Base-by-base conservation (phyloP, 2,113 vertebrate species). In the Cyprinodon brontotheroides region DNA sequence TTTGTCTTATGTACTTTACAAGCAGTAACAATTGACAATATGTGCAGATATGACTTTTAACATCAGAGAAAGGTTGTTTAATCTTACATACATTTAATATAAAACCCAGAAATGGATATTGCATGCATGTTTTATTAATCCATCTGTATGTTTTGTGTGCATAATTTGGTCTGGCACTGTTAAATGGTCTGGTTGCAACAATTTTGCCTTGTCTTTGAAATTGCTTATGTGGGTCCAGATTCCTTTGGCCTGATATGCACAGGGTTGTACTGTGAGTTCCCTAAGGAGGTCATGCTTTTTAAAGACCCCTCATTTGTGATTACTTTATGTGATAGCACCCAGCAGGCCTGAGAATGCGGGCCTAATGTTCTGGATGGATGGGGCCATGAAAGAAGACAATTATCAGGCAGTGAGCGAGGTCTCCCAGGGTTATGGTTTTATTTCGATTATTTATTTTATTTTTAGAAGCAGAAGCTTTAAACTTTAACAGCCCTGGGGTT, bases 361-460 rank as follows among this genome's bases (percentile, higher is more conserved):
- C 82, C 84, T 90, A 91, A 93, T 92, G 92, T 93, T 93, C 91
- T 92, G 92, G 90, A 93, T 93, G 90, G 91, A 93, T 92, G 89
- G 85, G 92, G 90, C 92, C 92, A 93, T 93, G 89, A 94, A 93
- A 93, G 85, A 89, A 92, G 92, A 93, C 93, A 93, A 94, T 95
- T 94, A 95, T 87, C 77, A 92, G 85, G 88, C 92, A 93, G 92
- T 82, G 85, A 93, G 91, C 78, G 69, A 87, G 89, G 92, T 93
- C 92, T 95, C 92, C 79, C 76, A 90, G 93, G 93, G 93, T 94
- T 93, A 92, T 86, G 90, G 88, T 89, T 93, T 94, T 93, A 93
- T 91, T 90, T 90, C 85, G 85, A 94, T 93, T 92, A 94, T 94
- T 94, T 95, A 88, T 92, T 93, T 93, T 91, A 91, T 93, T 94